Evolutionary conservation across 2,797 vertebrate species (phyloP).

Genomic region (Acrossocheilus fasciatus): DNA sequence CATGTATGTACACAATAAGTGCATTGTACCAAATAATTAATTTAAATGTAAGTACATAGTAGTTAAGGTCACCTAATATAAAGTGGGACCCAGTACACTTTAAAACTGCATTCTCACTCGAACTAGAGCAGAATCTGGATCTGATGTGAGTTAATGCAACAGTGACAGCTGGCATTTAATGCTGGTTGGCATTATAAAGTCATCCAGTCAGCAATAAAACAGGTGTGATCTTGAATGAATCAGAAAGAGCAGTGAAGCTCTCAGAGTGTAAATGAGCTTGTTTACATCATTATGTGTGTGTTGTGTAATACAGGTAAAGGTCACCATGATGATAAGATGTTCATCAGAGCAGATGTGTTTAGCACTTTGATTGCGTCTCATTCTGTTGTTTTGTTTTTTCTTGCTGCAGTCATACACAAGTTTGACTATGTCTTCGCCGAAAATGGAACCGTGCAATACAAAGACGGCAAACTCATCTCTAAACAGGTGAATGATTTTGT

Average conservation of each 20-base stretch:
- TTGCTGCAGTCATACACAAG: conserved; percentile 87
- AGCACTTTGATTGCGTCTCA: conserved; percentile 30
- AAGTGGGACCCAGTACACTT: background rate
- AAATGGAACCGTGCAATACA: conserved; percentile 97
- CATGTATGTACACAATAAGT: too few relatives aligned
- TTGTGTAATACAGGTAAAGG: conserved; percentile 28
- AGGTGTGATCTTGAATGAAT: background rate
- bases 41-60: too few relatives aligned
- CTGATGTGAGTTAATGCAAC: background rate
- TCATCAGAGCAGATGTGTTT: background rate
- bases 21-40: too few relatives aligned
- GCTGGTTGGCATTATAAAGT: background rate
- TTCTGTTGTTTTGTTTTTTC: conserved; percentile 19
- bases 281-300: background rate
- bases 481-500: conserved; percentile 84
- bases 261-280: background rate
- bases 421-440: conserved; percentile 98
- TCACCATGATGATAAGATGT: background rate
- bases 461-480: conserved; percentile 90
- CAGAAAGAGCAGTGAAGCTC: background rate
- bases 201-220: background rate
- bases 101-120: background rate
- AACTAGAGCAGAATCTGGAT: background rate
- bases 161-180: background rate
- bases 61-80: too few relatives aligned